Conservation (phyloP, 2,113 vertebrate species). For the Siniperca chuatsi region DNA sequence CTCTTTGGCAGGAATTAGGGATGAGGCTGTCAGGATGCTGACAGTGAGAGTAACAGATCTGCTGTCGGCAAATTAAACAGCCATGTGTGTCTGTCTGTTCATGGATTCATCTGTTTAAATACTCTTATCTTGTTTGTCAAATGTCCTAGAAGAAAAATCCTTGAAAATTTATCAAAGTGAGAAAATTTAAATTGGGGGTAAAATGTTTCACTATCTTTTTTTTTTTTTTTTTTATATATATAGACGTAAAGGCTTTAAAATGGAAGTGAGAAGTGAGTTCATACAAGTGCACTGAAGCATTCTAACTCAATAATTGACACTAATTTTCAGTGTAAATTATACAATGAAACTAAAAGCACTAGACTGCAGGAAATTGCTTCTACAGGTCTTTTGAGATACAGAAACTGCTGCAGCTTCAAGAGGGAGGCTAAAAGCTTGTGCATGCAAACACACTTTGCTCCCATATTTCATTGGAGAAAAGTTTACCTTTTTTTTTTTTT, state of each 20-base stretch:
- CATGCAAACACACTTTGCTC: conserved; percentile 1
- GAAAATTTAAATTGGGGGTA: conserved; percentile 14
- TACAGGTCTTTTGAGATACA: conserved; percentile 47
- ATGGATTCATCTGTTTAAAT: conserved; percentile 50
- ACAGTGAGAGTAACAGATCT: conserved; percentile 62
- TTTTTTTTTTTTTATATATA: background rate
- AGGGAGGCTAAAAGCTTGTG: conserved; percentile 7
- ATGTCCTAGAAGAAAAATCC: conserved; percentile 22
- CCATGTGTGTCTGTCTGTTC: conserved; percentile 49
- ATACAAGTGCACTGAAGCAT: conserved; percentile 56
- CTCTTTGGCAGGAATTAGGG: conserved; percentile 73
- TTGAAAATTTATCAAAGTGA: conserved; percentile 40
- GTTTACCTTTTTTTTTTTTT: background rate
- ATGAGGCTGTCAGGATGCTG: conserved; percentile 69
- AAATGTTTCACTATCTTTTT: conserved; percentile 9
- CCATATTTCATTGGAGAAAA: conserved; percentile 3
- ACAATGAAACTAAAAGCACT: conserved; percentile 58
- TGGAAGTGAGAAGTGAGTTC: conserved; percentile 46
- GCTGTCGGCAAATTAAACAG: conserved; percentile 69
- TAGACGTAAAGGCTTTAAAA: conserved; percentile 34
- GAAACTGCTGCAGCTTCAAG: conserved; percentile 37
- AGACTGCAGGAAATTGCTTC: conserved; percentile 47
- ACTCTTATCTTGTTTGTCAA: conserved; percentile 47
- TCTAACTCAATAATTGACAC: conserved; percentile 56
- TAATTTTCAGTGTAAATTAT: conserved; percentile 67